A percentile compares a stretch with the other conserved stretches of the same genome.
These are phyloP conservation scores for Craniophora ligustri DNA, from an alignment of 2,888 invertebrate species.

Conservation along the genomic window DNA sequence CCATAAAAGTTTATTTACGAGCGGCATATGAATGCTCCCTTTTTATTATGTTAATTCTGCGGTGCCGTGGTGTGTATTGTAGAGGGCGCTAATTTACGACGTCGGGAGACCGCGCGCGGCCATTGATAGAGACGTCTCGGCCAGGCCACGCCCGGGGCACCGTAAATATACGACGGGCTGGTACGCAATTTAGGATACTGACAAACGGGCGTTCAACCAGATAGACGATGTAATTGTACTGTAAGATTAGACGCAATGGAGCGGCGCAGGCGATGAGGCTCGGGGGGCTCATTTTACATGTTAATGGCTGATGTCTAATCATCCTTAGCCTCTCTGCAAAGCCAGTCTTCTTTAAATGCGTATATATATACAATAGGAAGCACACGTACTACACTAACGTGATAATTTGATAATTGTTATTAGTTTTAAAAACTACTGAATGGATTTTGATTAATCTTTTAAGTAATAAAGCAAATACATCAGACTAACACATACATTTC, in stretches of 20 bases:
- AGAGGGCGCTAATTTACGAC: slow-evolving; percentile 76
- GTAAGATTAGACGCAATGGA: slow-evolving; percentile 45
- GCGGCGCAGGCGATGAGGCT: slow-evolving; percentile 18
- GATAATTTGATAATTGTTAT: no score
- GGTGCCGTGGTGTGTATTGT: slow-evolving; percentile 64
- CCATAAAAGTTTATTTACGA: slow-evolving; percentile 86
- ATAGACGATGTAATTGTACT: slow-evolving; percentile 51
- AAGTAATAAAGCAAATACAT: no score
- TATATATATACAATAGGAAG: no score
- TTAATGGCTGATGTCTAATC: slow-evolving; percentile 17
- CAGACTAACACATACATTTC: no score
- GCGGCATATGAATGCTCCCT: slow-evolving; percentile 79
- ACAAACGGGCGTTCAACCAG: slow-evolving; percentile 44
- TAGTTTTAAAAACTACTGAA: no score
- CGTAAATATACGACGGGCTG: slow-evolving; percentile 50
- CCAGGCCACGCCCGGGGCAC: slow-evolving; percentile 30
- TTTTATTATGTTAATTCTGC: slow-evolving; percentile 86
- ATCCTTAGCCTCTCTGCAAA: not conserved
- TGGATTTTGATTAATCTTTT: no score
- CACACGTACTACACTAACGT: no score
- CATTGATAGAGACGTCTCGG: slow-evolving; percentile 53
- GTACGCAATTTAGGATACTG: slow-evolving; percentile 53
- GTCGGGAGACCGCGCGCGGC: slow-evolving; percentile 40
- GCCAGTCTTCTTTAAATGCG: not conserved
- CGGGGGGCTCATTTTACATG: slow-evolving; percentile 36